Conservation (phyloP, 2,797 vertebrate genomes). For the Lagocephalus sceleratus region DNA sequence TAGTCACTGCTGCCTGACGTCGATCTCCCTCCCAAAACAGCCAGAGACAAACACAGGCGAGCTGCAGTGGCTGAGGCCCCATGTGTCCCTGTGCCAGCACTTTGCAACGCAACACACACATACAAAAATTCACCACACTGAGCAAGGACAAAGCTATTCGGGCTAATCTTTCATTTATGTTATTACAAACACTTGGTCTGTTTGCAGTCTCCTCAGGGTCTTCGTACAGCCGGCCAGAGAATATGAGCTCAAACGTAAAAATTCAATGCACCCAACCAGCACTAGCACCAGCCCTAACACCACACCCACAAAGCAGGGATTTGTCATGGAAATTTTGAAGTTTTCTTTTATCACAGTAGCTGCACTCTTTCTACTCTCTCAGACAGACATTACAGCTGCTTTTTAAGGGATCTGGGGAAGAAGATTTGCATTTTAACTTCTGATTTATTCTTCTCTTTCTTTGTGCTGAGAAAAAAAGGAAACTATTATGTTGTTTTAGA, state of each 20-base stretch:
- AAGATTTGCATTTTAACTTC: not conserved
- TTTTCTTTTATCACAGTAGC: too few relatives aligned
- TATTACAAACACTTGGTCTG: conserved; percentile 64
- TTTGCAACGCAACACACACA: conserved; percentile 54
- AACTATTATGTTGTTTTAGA: too few relatives aligned
- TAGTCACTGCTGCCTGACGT: conserved; percentile 14
- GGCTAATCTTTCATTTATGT: conserved; percentile 52
- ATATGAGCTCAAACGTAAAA: conserved; percentile 42
- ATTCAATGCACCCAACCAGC: conserved; percentile 56
- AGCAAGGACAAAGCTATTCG: conserved; percentile 60
- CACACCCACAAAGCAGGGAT: not conserved
- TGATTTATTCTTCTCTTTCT: not conserved
- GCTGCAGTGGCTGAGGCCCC: conserved; percentile 14
- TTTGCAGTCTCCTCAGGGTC: conserved; percentile 56
- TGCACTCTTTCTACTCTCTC: too few relatives aligned
- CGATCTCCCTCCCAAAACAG: conserved; percentile 5
- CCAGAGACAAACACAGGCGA: conserved; percentile 21
- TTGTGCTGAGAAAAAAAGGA: too few relatives aligned
- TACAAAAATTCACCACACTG: conserved; percentile 46
- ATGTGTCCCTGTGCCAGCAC: conserved; percentile 50
- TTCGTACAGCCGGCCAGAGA: conserved; percentile 53
- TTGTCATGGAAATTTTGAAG: too few relatives aligned
- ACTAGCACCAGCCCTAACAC: not conserved
- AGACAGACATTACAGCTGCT: not conserved
- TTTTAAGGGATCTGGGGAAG: not conserved